Evolutionary conservation across 2,113 vertebrate genomes (phyloP), one percentile per base, ranked within the genome.

Genomic region (Promerops cafer): DNA sequence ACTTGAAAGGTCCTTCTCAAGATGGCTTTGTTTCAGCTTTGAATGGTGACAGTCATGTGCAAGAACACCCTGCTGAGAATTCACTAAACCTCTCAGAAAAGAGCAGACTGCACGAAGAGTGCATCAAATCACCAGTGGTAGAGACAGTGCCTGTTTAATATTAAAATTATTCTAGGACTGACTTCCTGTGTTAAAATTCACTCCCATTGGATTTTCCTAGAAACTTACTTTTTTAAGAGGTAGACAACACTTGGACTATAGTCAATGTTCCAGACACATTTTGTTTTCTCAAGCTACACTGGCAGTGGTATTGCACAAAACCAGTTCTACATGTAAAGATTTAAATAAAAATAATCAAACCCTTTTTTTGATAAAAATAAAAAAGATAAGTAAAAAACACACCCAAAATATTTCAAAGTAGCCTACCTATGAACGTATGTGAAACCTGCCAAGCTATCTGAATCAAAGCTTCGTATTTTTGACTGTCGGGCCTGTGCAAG

Each of bases 61-160:
- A 98, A 11, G 98, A 99, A 70, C 98, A 98, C 93, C 98, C 98
- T 78, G 97, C 98, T 61, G 98, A 99, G 93, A 98, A 96, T 96
- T 71, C 98, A 39, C 94, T 98, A 39, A 97, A 97, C 96, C 98
- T 99, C 68, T 97, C 99, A 65, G 99, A 99, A 91, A 98, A 98
- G 91, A 98, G 97, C 94, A 98, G 98, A 97, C 97, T 99, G 97
- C 98, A 98, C 15, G 99, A 98, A 75, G 98, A 98, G 92, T 98
- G 98, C 91, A 99, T 99, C 97, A 99, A 98, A 90, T 98, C 99
- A 33, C 98, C 99, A 53, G 98, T 99, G 97, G 98, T 99, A 76
- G 99, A 99, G 95, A 98, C 98, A 2, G 98, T 99, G 96, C 99
- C 99, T 78, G 98, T 99, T 97, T 99, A 99, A 98, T 83, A 92